These are phyloP conservation scores for Akabosia matsudoensis DNA, from an alignment of 1,140 invertebrate genomes.

Conservation along the genomic window DNA sequence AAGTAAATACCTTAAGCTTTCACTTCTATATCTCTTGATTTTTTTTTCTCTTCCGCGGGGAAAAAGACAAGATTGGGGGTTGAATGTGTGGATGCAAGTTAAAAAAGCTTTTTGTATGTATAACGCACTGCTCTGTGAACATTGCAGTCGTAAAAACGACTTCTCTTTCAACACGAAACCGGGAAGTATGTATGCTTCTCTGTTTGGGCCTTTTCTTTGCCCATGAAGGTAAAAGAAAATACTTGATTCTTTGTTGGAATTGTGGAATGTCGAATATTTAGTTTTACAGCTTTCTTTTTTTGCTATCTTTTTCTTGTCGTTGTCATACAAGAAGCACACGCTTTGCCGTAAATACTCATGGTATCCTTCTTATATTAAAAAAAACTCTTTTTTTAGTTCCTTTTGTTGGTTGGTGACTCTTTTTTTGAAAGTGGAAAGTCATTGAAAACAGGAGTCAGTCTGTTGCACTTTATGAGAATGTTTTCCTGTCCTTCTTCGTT, in stretches of 20 bases:
- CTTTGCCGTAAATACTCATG: too few relatives aligned
- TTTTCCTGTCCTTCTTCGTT: slow-evolving; percentile 25
- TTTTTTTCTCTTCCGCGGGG: not conserved
- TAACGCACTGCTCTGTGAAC: not conserved
- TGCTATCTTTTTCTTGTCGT: too few relatives aligned
- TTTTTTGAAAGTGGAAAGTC: slow-evolving; percentile 21
- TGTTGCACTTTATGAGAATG: slow-evolving; percentile 39
- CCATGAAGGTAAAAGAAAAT: not conserved
- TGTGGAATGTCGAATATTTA: not conserved
- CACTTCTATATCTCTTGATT: not conserved
- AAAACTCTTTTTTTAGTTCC: not conserved
- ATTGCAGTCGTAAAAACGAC: not conserved
- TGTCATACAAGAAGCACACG: too few relatives aligned
- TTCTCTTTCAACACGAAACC: not conserved
- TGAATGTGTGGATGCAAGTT: not conserved
- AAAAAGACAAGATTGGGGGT: too few relatives aligned
- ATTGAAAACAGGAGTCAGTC: slow-evolving; percentile 33
- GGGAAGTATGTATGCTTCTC: not conserved
- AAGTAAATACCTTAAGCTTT: not conserved
- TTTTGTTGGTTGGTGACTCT: slow-evolving; percentile 22
- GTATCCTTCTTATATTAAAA: too few relatives aligned
- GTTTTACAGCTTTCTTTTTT: not conserved
- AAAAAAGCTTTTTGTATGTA: slow-evolving; percentile 22
- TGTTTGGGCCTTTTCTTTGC: not conserved
- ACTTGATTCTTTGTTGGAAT: too few relatives aligned